Conservation (phyloP, 2,888 invertebrate genomes). For the Pseudococcus viburni region DNA sequence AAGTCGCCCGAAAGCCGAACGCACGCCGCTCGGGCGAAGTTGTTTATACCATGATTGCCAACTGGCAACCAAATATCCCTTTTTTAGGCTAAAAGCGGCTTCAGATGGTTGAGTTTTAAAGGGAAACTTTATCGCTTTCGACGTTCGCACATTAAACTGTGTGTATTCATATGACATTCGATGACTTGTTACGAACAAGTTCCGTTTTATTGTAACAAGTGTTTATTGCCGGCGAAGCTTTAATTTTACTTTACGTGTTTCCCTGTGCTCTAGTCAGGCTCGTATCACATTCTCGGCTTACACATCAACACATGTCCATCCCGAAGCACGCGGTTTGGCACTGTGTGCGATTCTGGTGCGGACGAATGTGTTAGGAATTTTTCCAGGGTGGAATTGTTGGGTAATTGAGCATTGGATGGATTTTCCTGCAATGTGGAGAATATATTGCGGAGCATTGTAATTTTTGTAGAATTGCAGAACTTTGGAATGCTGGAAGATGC, state of each 20-base stretch:
- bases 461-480: too few relatives aligned
- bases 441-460: too few relatives aligned
- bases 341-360: not conserved
- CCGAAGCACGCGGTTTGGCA: not conserved
- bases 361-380: not conserved
- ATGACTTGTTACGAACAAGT: constrained; percentile 64
- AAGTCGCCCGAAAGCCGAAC: constrained; percentile 58
- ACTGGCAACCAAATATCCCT: constrained; percentile 23
- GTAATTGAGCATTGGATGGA: not conserved
- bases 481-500: too few relatives aligned
- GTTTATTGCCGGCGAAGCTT: constrained; percentile 61
- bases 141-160: constrained; percentile 43
- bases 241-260: constrained; percentile 49
- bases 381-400: not conserved
- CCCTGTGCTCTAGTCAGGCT: constrained; percentile 41
- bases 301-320: constrained; percentile 2
- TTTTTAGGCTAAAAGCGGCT: too few relatives aligned
- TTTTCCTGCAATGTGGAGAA: too few relatives aligned
- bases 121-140: constrained; percentile 48
- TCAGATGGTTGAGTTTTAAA: not conserved
- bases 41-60: constrained; percentile 35
- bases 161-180: constrained; percentile 62
- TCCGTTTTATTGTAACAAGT: constrained; percentile 63
- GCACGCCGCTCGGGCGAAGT: constrained; percentile 42
- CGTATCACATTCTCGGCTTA: constrained; percentile 27